phyloP scores from a whole-genome alignment of 2,888 invertebrate genomes.

The Sminthurinus aureus region DNA sequence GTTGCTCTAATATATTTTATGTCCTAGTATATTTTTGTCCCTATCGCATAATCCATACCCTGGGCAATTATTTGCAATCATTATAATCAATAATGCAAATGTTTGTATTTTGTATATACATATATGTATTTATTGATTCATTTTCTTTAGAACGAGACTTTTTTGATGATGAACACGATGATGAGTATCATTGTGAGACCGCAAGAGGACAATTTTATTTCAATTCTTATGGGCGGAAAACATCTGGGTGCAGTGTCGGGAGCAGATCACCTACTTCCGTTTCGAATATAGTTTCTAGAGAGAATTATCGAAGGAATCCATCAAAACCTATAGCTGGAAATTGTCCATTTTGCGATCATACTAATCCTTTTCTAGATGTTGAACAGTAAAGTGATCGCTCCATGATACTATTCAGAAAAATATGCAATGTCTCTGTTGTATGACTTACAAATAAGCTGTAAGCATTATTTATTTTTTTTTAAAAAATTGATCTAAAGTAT shows the following conservation, averaged over 20 bases:
- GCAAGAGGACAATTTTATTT: slow-evolving; percentile 19
- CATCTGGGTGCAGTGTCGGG: not conserved
- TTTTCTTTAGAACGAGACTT: no score
- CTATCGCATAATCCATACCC: no score
- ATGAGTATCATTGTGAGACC: no score
- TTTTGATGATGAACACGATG: no score
- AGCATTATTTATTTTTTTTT: not conserved
- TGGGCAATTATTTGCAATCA: no score
- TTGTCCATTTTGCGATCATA: slow-evolving; percentile 38
- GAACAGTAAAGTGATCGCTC: slow-evolving; percentile 7
- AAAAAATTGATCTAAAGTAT: not conserved
- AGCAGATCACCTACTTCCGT: not conserved
- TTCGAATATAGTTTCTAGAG: slow-evolving; percentile 9
- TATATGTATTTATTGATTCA: no score
- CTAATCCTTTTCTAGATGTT: slow-evolving; percentile 3
- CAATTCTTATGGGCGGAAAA: slow-evolving; percentile 6
- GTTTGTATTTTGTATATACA: no score
- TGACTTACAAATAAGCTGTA: not conserved
- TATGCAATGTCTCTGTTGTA: no score
- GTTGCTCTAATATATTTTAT: no score
- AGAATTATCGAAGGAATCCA: slow-evolving; percentile 9
- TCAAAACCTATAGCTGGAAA: slow-evolving; percentile 4
- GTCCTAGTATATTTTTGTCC: no score
- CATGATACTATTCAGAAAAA: no score
- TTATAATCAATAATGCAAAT: no score